Base-by-base conservation (phyloP, 92 coral and sea anemone genomes). In the Umimayanthus chanpuru region DNA sequence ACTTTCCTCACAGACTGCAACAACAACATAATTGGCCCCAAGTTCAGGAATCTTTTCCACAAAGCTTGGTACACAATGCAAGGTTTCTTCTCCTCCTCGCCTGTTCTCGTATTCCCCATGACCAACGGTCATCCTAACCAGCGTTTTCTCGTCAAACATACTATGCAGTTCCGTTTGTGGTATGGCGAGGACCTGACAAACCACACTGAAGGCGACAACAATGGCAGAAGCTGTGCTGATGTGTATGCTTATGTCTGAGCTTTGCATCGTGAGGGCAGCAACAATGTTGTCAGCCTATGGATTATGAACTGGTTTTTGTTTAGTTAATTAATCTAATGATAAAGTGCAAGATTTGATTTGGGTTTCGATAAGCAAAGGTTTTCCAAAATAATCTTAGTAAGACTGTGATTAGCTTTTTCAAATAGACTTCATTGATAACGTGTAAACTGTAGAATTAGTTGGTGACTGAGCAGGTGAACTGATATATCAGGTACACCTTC, bases 11-110 rank as follows among this genome's bases (percentile, higher is more conserved):
- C 78, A 11, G 78, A 74, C 43, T 74, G 78, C 78, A 36, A 74
- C 5, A 74, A 74, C 78, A 74, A 74, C 78, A 21, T 39, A 16
- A 38, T 74, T 26, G 78, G 78, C 49, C 78, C 78, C 78, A 74
- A 23, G n/a, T 74, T 15, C 29, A 41, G 6, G n/a, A 32, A 49
- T 0, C 29, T 15, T 36, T 4, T 74, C 25, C 78, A 74, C 78
- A 74, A 74, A 38, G 78, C 78, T 38, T 74, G 78, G 78, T 74
- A 74, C 44, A 74, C 7, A 9, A 0, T 74, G 4, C 78, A 74
- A 38, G 78, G 78, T 32, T 74, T 5, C n/a, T 5, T 18, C 78
- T 74, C 78, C 78, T 32, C 40, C 23, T 30, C 44, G 2, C 78
- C 78, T 74, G 23, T 32, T 25, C 78, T 74, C n/a, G 25, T 32